Percentiles rank a stretch among this genome's conserved stretches.
These are phyloP conservation scores for Marronus borbonicus DNA, from an alignment of 2,888 invertebrate species.

Conservation along the genomic window DNA sequence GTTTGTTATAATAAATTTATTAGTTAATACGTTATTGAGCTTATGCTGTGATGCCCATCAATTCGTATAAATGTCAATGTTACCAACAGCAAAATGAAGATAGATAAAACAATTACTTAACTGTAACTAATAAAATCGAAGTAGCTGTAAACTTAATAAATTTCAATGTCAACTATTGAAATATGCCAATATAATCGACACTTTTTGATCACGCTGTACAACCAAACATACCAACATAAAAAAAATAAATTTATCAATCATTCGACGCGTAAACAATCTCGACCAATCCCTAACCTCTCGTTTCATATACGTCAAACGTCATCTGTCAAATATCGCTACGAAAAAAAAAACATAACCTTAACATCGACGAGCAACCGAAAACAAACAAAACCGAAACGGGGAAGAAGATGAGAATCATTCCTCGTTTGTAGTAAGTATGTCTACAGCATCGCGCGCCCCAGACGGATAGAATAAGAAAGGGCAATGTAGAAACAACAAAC, in stretches of 20 bases:
- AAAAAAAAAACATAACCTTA: background rate
- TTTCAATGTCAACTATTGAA: too few species aligned
- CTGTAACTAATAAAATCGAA: too few species aligned
- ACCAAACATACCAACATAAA: background rate
- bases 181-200: too few species aligned
- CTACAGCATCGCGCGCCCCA: background rate
- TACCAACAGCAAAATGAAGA: too few species aligned
- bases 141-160: too few species aligned
- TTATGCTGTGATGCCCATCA: too few species aligned
- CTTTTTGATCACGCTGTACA: too few species aligned
- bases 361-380: slow-evolving; percentile 2
- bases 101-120: too few species aligned
- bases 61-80: too few species aligned
- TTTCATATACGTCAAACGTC: slow-evolving; percentile 6
- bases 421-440: background rate
- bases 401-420: background rate
- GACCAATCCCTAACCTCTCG: background rate
- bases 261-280: slow-evolving; percentile 1
- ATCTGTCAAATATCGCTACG: slow-evolving; percentile 7
- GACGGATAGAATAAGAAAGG: too few species aligned
- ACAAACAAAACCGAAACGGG: background rate
- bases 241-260: background rate
- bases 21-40: too few species aligned
- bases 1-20: too few species aligned
- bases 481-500: background rate